These are phyloP conservation scores for Hippocampus zosterae DNA, from an alignment of 2,113 vertebrate genomes.

Conservation along the genomic window DNA sequence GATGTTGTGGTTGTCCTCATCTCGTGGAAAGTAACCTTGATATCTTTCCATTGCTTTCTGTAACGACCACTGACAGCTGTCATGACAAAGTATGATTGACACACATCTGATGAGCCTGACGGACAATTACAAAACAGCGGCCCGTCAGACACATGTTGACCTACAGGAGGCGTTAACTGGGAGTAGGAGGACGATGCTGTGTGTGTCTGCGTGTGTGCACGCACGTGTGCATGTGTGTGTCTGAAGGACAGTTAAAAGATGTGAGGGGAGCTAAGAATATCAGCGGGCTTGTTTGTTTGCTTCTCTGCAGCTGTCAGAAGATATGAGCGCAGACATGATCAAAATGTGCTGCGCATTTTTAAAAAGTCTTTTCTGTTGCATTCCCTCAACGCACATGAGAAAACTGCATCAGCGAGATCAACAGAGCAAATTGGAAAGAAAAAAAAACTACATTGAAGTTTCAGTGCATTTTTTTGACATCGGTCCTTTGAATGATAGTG, in stretches of 20 bases:
- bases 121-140: constrained; percentile 37
- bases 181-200: neutral
- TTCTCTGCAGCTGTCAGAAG: neutral
- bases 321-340: neutral
- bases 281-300: constrained; percentile 13
- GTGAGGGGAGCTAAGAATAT: constrained; percentile 36
- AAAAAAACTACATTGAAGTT: neutral
- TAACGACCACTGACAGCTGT: constrained; percentile 61
- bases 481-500: constrained; percentile 65
- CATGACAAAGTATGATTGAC: constrained; percentile 39
- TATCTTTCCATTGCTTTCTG: constrained; percentile 70
- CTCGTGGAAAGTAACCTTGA: constrained; percentile 69
- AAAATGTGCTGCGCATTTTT: constrained; percentile 7
- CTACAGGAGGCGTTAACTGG: constrained; percentile 11
- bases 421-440: neutral
- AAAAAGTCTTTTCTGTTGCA: neutral
- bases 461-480: neutral
- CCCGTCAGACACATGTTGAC: constrained; percentile 34
- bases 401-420: neutral
- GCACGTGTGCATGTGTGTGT: neutral
- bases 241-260: constrained; percentile 42
- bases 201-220: neutral
- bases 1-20: constrained; percentile 74
- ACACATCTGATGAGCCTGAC: constrained; percentile 44
- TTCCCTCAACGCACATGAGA: neutral